A percentile compares a stretch with the other conserved stretches of the same genome.
Conservation (phyloP, 1,140 invertebrate genomes). For the Apis florea region DNA sequence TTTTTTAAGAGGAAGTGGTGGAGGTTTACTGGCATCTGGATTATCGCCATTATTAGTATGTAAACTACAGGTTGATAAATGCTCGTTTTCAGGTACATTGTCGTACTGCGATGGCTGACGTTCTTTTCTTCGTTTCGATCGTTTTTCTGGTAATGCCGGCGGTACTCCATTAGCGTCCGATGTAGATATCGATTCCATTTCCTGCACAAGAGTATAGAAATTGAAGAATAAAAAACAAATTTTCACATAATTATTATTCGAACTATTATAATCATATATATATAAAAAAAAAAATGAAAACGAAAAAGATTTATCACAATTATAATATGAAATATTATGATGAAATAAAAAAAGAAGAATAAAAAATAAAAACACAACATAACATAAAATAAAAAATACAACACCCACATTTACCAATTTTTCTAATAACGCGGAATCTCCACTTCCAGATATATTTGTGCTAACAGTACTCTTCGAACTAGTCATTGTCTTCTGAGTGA, state of each 20-base stretch:
- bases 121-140: slow-evolving; percentile 80
- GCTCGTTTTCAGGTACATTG: slow-evolving; percentile 84
- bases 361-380: background rate
- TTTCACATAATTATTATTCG: too few relatives aligned
- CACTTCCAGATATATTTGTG: slow-evolving; percentile 68
- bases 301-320: too few relatives aligned
- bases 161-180: slow-evolving; percentile 79
- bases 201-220: slow-evolving; percentile 58
- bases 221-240: background rate
- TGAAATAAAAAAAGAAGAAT: background rate
- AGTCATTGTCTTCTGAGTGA: slow-evolving; percentile 72
- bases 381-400: slow-evolving; percentile 51
- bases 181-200: slow-evolving; percentile 69
- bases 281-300: too few relatives aligned
- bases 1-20: slow-evolving; percentile 94
- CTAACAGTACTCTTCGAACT: slow-evolving; percentile 74
- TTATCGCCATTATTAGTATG: slow-evolving; percentile 78
- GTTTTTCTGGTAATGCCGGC: slow-evolving; percentile 85
- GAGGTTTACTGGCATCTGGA: slow-evolving; percentile 85
- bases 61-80: slow-evolving; percentile 81
- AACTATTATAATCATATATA: too few relatives aligned
- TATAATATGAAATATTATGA: background rate
- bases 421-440: slow-evolving; percentile 70
- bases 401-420: slow-evolving; percentile 77
- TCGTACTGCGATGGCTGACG: slow-evolving; percentile 88